A percentile compares a stretch with the other conserved stretches of the same genome.
These are phyloP conservation scores for Dasypogon diadema DNA, from an alignment of 2,888 invertebrate genomes.

Conservation along the genomic window DNA sequence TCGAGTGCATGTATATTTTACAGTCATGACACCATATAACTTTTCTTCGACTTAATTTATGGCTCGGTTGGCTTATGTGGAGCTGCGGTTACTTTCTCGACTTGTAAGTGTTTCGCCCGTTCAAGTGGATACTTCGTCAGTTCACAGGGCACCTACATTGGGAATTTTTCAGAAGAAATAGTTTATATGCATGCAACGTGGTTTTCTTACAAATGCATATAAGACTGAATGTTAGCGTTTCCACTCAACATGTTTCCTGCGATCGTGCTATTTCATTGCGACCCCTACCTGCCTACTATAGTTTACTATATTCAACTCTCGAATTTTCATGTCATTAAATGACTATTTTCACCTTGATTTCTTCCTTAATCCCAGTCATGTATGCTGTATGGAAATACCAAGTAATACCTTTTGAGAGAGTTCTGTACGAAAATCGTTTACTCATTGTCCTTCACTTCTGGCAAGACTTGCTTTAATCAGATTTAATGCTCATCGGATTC, in stretches of 20 bases:
- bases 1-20: constrained; percentile 31
- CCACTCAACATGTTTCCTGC: neutral
- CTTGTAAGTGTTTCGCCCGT: constrained; percentile 20
- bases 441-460: constrained; percentile 7
- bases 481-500: constrained; percentile 28
- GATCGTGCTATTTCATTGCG: no score
- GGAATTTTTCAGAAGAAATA: no score
- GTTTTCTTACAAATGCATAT: constrained; percentile 7
- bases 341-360: no score
- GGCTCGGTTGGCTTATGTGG: constrained; percentile 15
- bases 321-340: neutral
- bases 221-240: no score
- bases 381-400: no score
- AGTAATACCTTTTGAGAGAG: neutral
- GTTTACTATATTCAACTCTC: neutral
- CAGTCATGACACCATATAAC: constrained; percentile 33
- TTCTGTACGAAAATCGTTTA: neutral
- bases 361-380: no score
- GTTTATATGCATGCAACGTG: constrained; percentile 15
- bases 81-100: constrained; percentile 32
- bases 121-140: constrained; percentile 1
- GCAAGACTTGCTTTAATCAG: constrained; percentile 17
- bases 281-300: no score
- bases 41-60: constrained; percentile 35
- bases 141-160: neutral